Base-by-base conservation (phyloP, 1,140 invertebrate species). In the Procambarus virginalis region DNA sequence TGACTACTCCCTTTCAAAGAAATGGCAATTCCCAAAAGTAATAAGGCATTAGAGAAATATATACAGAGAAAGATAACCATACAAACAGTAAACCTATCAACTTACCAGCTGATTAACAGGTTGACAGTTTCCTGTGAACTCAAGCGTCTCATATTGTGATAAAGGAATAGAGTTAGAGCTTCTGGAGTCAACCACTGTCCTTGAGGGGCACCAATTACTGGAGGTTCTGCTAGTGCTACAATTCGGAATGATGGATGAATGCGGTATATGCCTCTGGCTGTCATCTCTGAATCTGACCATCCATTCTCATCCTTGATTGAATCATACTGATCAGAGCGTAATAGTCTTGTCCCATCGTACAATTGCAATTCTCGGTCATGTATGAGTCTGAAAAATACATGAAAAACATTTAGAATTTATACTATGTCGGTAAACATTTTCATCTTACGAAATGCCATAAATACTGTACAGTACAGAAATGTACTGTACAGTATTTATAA, bases 121-220 rank as follows among this genome's bases (percentile, higher is more conserved):
- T 96, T 95, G 77, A 96, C 95, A 94, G 99, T 98, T 93, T 99
- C 98, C 2, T 95, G 92, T 91, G 96, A 95, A 58, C 95, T 96
- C 10, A 99, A 94, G 45, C 97, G 96, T 75, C 97, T 95, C 94
- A 99, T 96, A 93, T 97, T 95, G 93, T 99, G 98, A 93, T 97
- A 99, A 0, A 98, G 93, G 93, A 99, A 99, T 91, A 99, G 94
- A 92, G 97, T 98, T 0, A 99, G 94, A 75, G 98, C 94, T 94
- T 99, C 98, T 0, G 98, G 96, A 51, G 96, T 97, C n/a, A 99
- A 93, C 98, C 99, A 99, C 91, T 97, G 94, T 93, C 95, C 95
- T 64, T 93, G 93, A 2, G 89, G 86, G 48, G 95, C 92, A 86
- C 93, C 93, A 93, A 93, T 92, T 89, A 94, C 93, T 0, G 97